Evolutionary conservation across 2,797 vertebrate genomes (phyloP).

Genomic region (Capromys pilorides): DNA sequence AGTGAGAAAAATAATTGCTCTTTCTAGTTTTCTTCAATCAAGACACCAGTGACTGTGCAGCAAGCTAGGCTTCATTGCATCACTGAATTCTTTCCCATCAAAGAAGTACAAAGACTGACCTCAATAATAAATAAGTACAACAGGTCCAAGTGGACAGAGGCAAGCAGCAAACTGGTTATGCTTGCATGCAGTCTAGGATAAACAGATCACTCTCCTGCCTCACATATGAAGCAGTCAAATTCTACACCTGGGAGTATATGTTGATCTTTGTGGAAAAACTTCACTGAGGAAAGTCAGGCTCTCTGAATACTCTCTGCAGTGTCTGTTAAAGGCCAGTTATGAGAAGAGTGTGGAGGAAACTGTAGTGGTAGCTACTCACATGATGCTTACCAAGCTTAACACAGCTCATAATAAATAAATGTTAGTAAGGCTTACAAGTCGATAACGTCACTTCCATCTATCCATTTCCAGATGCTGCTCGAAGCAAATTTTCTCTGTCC

Average conservation of each 20-base stretch:
- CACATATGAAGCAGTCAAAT: background rate
- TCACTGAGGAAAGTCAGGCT: background rate
- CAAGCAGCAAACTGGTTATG: background rate
- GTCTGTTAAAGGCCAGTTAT: background rate
- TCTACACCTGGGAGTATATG: background rate
- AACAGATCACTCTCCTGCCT: background rate
- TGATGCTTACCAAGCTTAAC: background rate
- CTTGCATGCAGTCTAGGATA: background rate
- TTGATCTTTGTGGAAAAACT: background rate
- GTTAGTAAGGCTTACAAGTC: conserved; percentile 34
- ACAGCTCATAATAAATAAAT: background rate
- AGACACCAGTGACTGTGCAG: background rate
- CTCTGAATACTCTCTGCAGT: background rate
- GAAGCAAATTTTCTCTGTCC: conserved; percentile 33
- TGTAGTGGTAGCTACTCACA: background rate
- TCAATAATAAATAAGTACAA: background rate
- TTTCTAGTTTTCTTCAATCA: background rate
- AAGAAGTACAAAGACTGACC: background rate
- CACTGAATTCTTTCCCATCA: background rate
- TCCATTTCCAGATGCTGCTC: conserved; percentile 14
- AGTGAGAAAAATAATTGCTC: background rate
- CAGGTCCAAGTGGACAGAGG: background rate
- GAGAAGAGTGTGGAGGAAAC: background rate
- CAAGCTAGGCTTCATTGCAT: background rate
- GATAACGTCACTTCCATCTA: background rate